A percentile compares a stretch with the other conserved stretches of the same genome.
Evolutionary conservation across 2,113 vertebrate species (phyloP).

Genomic region (Otus sunia): DNA sequence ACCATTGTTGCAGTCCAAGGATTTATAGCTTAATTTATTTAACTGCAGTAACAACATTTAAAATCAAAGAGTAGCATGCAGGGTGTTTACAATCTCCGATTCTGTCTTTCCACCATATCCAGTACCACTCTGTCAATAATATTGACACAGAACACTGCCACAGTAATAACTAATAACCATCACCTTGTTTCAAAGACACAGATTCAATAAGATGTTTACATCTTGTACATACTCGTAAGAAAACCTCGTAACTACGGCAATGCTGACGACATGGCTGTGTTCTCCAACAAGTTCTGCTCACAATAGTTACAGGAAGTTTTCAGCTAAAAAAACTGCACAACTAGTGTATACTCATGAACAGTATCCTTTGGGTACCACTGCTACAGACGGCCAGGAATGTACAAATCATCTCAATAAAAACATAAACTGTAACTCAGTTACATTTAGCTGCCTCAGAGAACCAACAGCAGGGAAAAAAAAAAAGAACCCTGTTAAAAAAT

Average conservation of each 20-base stretch:
- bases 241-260: neutral
- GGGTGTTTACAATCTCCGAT: neutral
- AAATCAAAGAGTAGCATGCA: neutral
- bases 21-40: neutral
- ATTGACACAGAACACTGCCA: neutral
- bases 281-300: neutral
- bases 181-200: neutral
- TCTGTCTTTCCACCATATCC: neutral
- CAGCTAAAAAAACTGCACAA: neutral
- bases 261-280: neutral
- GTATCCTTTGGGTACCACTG: neutral
- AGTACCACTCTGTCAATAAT: neutral
- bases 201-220: neutral
- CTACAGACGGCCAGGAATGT: neutral
- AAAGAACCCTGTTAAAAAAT: neutral
- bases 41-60: neutral
- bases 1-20: neutral
- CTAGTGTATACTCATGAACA: neutral
- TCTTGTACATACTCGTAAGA: neutral
- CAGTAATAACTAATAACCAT: neutral
- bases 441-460: neutral
- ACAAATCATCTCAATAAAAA: neutral
- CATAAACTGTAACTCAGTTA: neutral
- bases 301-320: neutral
- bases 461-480: rapidly evolving